phyloP scores from a whole-genome alignment of 2,888 invertebrate species.

The Diloba caeruleocephala region DNA sequence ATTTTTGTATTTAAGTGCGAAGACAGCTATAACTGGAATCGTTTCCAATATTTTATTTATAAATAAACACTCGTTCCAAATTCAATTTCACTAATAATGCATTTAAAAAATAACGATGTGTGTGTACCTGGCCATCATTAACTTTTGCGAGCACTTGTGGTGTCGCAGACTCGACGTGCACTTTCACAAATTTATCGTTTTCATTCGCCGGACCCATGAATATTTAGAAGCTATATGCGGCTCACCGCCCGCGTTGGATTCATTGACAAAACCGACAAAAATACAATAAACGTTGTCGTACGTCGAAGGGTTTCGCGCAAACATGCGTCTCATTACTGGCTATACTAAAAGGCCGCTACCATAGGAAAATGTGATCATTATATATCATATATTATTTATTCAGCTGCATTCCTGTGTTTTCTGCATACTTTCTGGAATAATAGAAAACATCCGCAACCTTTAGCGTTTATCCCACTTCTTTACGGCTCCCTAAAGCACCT shows the following conservation, averaged over 20 bases:
- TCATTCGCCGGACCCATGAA: constrained; percentile 71
- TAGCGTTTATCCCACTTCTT: constrained; percentile 15
- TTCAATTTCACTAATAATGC: constrained; percentile 15
- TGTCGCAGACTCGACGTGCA: constrained; percentile 48
- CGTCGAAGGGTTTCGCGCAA: constrained; percentile 28
- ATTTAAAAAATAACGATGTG: constrained; percentile 9
- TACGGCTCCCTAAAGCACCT: constrained; percentile 32
- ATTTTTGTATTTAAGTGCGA: constrained; percentile 4
- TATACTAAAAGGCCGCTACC: too few relatives aligned
- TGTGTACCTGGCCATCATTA: constrained; percentile 41
- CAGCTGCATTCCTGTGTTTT: too few relatives aligned
- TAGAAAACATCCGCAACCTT: constrained; percentile 28
- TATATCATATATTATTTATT: too few relatives aligned
- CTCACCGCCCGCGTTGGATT: constrained; percentile 60
- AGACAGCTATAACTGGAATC: not conserved
- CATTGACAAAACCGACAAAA: constrained; percentile 60
- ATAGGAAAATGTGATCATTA: too few relatives aligned
- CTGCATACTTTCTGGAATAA: too few relatives aligned
- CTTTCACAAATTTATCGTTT: constrained; percentile 64
- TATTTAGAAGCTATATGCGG: constrained; percentile 73
- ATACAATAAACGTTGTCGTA: constrained; percentile 44
- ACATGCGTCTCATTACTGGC: not conserved
- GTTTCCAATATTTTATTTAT: constrained; percentile 3
- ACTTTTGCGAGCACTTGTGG: constrained; percentile 60
- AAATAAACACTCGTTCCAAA: constrained; percentile 20